A percentile compares a stretch with the other conserved stretches of the same genome.
These are phyloP conservation scores for Hybos culiciformis DNA, from an alignment of 2,888 invertebrate species.

Conservation along the genomic window DNA sequence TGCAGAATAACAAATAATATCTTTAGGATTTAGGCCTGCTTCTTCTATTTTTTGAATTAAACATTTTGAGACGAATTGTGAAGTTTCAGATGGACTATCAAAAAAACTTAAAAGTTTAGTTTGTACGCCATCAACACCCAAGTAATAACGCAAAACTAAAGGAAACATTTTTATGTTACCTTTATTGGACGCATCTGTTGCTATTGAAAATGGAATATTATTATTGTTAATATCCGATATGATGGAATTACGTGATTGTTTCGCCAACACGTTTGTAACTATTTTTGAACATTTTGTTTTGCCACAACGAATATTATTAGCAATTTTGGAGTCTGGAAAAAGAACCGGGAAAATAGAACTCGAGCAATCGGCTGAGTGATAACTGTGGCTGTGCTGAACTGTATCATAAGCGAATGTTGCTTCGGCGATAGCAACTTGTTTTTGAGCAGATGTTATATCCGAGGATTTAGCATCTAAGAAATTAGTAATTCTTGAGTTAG, in stretches of 20 bases:
- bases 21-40: background rate
- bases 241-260: background rate
- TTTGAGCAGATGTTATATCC: background rate
- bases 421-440: background rate
- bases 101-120: constrained; percentile 1
- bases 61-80: background rate
- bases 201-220: background rate
- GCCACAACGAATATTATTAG: background rate
- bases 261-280: constrained; percentile 1
- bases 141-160: background rate
- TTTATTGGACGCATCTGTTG: constrained; percentile 1
- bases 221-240: background rate
- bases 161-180: background rate
- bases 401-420: background rate
- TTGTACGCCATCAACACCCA: background rate
- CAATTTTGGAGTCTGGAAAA: background rate
- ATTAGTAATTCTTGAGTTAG: background rate
- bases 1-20: background rate
- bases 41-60: background rate
- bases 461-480: background rate
- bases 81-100: constrained; percentile 1
- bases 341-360: background rate
- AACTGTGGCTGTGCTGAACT: background rate
- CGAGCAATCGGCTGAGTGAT: background rate
- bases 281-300: background rate